A percentile compares a stretch with the other conserved stretches of the same genome.
phyloP scores from a whole-genome alignment of 2,113 vertebrate species.

The Bufo gargarizans region DNA sequence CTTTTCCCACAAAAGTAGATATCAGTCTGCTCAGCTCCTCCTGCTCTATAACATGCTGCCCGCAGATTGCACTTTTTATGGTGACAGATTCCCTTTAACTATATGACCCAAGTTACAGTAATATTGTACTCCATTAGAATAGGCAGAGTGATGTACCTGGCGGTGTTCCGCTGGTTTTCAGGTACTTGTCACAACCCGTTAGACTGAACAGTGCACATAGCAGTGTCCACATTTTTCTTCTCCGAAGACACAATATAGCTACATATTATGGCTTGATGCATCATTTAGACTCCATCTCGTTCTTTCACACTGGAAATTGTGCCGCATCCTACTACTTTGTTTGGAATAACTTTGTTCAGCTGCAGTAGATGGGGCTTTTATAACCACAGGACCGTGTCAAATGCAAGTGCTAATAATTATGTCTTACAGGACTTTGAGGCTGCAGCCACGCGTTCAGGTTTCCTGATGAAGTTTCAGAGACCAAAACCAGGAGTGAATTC shows the following conservation, averaged over 20 bases:
- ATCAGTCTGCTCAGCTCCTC: no score
- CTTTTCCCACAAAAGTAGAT: no score
- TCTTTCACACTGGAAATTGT: slow-evolving; percentile 4
- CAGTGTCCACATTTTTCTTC: background rate
- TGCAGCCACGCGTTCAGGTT: no score
- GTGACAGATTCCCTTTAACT: no score
- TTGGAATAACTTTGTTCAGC: background rate
- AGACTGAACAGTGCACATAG: background rate
- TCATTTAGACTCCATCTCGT: slow-evolving; percentile 4
- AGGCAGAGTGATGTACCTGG: background rate
- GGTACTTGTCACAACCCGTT: slow-evolving; percentile 10
- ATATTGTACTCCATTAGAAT: background rate
- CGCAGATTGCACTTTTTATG: no score
- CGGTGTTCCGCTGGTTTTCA: background rate
- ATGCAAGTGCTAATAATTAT: background rate
- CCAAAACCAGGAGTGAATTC: no score
- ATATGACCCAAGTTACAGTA: no score
- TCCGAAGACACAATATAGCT: background rate
- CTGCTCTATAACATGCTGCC: no score
- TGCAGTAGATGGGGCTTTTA: background rate
- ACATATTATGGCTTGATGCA: background rate
- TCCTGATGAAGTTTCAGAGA: no score
- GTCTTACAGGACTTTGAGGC: no score
- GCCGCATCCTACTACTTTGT: background rate
- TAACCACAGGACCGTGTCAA: background rate